Evolutionary conservation across 2,888 invertebrate species (phyloP), one percentile per base, ranked within the genome.

Genomic region (Napeogenes inachia): DNA sequence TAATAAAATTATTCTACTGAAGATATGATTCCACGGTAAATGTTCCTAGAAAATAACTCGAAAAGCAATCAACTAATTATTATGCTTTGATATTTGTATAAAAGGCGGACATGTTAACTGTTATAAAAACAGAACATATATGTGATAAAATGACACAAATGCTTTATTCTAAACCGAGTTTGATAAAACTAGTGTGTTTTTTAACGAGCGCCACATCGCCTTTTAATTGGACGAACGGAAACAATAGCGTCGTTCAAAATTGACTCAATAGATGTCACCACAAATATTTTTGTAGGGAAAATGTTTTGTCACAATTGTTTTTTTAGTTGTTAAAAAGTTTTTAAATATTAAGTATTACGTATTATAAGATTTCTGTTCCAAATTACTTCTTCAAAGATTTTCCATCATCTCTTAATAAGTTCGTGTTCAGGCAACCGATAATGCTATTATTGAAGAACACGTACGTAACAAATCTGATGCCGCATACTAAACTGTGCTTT

Each of bases 341-440:
- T 21, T 21, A 21, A 21, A 21, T 21, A 21, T 21, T 21, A 21
- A 21, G 21, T 21, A 21, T 21, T 21, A 21, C 21, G 1, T 21
- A 21, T 21, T 21, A 21, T 21, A 21, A 21, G n/a, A 21, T 21
- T 21, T 21, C 21, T 21, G 21, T 21, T 21, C 21, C 21, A 21
- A 21, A 21, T 21, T 21, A 21, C 21, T 21, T 21, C 1, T 21
- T 21, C 0, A 21, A 21, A 21, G 21, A 21, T 21, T 21, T 21
- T 21, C 21, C 21, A 21, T 21, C 21, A 0, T 21, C 6, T 47
- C n/a, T 30, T 30, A 30, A 50, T 30, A 46, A 38, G 55, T 46
- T 38, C 60, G 55, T 60, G 55, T 56, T 60, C 55, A 46, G 4
- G 55, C 60, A 60, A 60, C 45, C 46, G 60, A 60, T 47, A 60